Base-by-base conservation (phyloP, 2,113 vertebrate genomes). In the Camelus bactrianus region DNA sequence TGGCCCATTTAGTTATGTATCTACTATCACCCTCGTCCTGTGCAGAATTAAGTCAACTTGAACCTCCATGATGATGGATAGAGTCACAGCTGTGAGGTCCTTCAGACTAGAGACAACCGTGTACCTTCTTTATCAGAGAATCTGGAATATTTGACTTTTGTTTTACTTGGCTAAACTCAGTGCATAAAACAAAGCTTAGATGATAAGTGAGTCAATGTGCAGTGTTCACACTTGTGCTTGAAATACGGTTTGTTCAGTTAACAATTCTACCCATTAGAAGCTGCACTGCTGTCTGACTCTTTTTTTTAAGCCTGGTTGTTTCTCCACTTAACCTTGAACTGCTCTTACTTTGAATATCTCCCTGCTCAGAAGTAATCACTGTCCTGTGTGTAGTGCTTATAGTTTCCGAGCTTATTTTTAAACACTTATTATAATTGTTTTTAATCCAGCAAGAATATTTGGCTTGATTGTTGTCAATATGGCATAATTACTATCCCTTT, bases 201-300 rank as follows among this genome's bases (percentile, higher is more conserved):
- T 38, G 14, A 89, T 72, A 85, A 80, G 16, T 85, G 56, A 92
- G 42, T 22, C 65, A 28, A 52, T 75, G 64, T 73, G 67, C 6
- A 16, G 9, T 87, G 42, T 85, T 52, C 35, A 83, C 24, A 60
- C 22, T 32, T 42, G 26, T 75, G 13, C 38, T 93, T 50, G 30
- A 70, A 96, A 93, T 69, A 75, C 17, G 8, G 28, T n/a, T 52
- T 79, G 54, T 38, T 70, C 86, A 14, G 32, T 20, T 81, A 60
- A 56, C 58, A 87, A 38, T 8, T 93, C 46, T 30, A 30, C 28
- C 62, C 30, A 70, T 19, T 89, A n/a, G 42, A 32, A 38, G 32
- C 7, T 46, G 26, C 17, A 42, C 13, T 6, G 30, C 12, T 32
- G 13, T 85, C 77, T n/a, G 38, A 69, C 54, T 84, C 30, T 56